These are phyloP conservation scores for Harpalus rufipes DNA, from an alignment of 2,888 invertebrate genomes.

Conservation along the genomic window DNA sequence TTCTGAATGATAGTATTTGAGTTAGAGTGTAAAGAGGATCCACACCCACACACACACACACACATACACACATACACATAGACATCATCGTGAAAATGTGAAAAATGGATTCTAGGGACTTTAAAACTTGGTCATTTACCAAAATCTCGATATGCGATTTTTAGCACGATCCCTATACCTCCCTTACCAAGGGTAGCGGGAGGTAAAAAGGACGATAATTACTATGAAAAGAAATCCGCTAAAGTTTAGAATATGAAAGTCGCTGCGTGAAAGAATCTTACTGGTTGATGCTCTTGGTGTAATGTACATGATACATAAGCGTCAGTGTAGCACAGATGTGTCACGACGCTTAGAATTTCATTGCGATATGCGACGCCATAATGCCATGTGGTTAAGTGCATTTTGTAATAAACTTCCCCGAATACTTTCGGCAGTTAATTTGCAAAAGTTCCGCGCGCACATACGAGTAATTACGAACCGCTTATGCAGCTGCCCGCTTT, in stretches of 20 bases:
- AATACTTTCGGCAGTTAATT: slow-evolving; percentile 62
- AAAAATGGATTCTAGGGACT: too few species aligned
- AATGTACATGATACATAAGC: slow-evolving; percentile 17
- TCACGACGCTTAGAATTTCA: slow-evolving; percentile 56
- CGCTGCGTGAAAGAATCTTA: neutral
- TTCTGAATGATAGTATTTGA: too few species aligned
- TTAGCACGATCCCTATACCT: too few species aligned
- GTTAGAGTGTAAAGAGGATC: too few species aligned
- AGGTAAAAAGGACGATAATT: too few species aligned
- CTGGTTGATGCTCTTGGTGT: neutral
- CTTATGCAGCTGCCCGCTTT: slow-evolving; percentile 54
- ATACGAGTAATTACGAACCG: slow-evolving; percentile 52
- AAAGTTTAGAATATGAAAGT: neutral
- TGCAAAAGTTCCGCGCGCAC: slow-evolving; percentile 50
- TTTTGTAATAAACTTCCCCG: slow-evolving; percentile 60
- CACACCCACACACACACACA: too few species aligned
- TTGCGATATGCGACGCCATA: slow-evolving; percentile 58
- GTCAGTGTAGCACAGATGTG: slow-evolving; percentile 51
- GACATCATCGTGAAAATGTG: too few species aligned
- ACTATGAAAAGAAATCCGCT: neutral
- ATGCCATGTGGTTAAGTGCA: slow-evolving; percentile 58
- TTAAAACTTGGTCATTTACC: too few species aligned
- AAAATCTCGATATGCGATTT: too few species aligned
- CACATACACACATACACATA: too few species aligned
- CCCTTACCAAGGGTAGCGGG: too few species aligned